These are phyloP conservation scores for Drosophila repleta DNA, from an alignment of 1,140 invertebrate genomes.

Conservation along the genomic window DNA sequence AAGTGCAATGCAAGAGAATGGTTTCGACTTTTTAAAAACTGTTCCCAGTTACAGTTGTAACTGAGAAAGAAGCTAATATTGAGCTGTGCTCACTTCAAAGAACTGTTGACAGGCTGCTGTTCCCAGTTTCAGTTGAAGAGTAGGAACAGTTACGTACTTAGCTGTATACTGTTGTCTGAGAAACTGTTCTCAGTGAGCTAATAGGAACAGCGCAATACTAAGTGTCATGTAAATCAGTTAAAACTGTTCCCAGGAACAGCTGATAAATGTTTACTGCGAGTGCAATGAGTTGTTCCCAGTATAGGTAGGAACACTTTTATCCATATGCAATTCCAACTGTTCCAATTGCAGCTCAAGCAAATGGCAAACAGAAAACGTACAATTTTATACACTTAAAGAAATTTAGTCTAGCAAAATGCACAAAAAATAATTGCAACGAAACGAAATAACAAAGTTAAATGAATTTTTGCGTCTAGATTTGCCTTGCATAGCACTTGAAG, in stretches of 20 bases:
- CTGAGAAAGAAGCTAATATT: background rate
- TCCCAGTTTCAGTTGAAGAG: no score
- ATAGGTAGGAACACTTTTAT: background rate
- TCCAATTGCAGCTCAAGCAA: background rate
- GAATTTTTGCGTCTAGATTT: constrained; percentile 7
- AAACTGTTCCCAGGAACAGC: background rate
- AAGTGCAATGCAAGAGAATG: constrained; percentile 25
- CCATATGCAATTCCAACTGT: background rate
- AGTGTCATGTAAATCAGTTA: background rate
- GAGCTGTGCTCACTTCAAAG: background rate
- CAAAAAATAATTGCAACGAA: background rate
- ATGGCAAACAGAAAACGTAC: background rate
- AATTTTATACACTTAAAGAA: background rate
- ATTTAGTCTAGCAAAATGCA: no score
- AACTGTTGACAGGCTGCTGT: background rate
- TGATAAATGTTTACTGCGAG: no score
- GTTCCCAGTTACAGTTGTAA: constrained; percentile 1
- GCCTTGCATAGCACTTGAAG: constrained; percentile 31
- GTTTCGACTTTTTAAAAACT: background rate
- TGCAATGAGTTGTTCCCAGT: no score
- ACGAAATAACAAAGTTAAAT: background rate
- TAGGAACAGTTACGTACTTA: no score
- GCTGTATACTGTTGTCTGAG: no score
- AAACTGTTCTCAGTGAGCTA: no score
- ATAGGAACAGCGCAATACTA: background rate